A percentile compares a stretch with the other conserved stretches of the same genome.
Conservation (phyloP, 2,113 vertebrate genomes). For the Gobiocypris rarus region DNA sequence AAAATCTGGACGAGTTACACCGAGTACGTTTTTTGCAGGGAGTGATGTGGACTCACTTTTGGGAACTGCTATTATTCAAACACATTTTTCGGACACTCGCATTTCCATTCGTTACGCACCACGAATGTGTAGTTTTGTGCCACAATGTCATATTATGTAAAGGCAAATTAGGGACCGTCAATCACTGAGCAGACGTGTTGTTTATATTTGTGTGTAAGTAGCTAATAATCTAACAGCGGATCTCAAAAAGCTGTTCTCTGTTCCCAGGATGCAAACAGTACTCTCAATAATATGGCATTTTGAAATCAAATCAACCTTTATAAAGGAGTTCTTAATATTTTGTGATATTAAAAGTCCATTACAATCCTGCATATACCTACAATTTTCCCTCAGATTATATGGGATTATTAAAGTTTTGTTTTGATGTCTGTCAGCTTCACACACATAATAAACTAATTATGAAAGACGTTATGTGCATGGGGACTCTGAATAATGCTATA, state of each 20-base stretch:
- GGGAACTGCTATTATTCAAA: not conserved
- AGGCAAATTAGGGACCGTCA: not conserved
- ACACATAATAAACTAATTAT: conserved; percentile 50
- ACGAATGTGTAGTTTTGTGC: conserved; percentile 4
- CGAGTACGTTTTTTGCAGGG: conserved; percentile 93
- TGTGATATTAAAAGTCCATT: not conserved
- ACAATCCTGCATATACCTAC: not conserved
- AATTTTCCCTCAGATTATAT: not conserved
- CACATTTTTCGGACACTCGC: not conserved
- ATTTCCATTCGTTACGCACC: not conserved
- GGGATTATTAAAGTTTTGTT: not conserved
- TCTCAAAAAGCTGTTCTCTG: not conserved
- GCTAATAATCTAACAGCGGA: not conserved
- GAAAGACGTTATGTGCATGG: conserved; percentile 24
- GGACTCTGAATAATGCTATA: not conserved
- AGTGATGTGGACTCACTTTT: conserved; percentile 64
- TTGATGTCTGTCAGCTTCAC: conserved; percentile 25
- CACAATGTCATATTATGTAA: not conserved
- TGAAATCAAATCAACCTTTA: not conserved
- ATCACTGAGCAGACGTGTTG: not conserved
- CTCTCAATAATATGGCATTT: no score
- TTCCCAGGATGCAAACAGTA: not conserved
- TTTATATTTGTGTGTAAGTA: conserved; percentile 10
- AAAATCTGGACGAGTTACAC: conserved; percentile 99
- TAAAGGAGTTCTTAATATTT: not conserved